Percentiles rank a stretch among this genome's conserved stretches.
Evolutionary conservation across 1,140 invertebrate genomes (phyloP).

Genomic region (Hetaerina americana): DNA sequence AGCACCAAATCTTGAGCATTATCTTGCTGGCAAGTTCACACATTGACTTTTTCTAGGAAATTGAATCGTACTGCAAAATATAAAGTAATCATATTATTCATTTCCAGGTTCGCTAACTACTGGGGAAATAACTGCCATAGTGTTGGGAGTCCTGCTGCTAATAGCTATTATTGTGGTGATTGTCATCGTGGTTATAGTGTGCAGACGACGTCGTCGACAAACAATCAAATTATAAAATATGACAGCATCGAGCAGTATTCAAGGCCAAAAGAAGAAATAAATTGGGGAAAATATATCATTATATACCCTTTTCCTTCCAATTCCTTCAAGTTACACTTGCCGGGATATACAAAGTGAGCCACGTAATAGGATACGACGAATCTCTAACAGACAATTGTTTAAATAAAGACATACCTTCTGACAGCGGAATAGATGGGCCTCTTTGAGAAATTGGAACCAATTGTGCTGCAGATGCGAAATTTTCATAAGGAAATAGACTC

Average conservation of each 20-base stretch:
- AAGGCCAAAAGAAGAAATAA: too few species aligned
- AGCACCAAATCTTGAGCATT: too few species aligned
- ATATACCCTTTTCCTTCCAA: too few species aligned
- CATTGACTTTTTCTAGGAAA: too few species aligned
- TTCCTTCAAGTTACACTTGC: too few species aligned
- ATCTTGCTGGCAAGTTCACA: too few species aligned
- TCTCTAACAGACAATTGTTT: not conserved
- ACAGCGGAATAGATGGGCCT: constrained; percentile 23
- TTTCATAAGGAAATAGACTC: constrained; percentile 27
- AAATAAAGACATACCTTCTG: constrained; percentile 26
- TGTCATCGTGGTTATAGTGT: not conserved
- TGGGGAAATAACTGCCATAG: not conserved
- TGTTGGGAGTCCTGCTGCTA: not conserved
- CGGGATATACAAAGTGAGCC: not conserved
- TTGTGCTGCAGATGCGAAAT: constrained; percentile 24
- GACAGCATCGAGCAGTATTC: too few species aligned
- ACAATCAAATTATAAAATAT: not conserved
- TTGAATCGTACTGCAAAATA: not conserved
- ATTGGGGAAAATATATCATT: too few species aligned
- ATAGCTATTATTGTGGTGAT: not conserved
- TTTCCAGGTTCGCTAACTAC: not conserved
- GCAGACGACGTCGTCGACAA: not conserved
- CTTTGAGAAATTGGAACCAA: constrained; percentile 30
- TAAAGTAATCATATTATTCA: not conserved
- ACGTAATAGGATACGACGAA: not conserved